Evolutionary conservation across 92 coral and sea anemone genomes (phyloP), one percentile per base, ranked within the genome.

Genomic region (Chrysogorgia sp.): DNA sequence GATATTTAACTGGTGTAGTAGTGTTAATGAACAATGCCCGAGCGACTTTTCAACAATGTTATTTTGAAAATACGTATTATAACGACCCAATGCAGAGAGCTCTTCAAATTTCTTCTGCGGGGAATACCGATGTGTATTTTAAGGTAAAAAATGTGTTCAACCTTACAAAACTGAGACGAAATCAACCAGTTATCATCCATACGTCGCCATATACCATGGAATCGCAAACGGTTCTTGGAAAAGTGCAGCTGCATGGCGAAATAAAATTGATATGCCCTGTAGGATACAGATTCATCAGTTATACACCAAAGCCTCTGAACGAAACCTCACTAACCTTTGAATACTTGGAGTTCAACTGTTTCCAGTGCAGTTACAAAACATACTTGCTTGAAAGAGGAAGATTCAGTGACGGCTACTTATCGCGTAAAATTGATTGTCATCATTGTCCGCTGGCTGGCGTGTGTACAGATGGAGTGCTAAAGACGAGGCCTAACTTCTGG

Each of bases 311-410:
- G 15, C n/a, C 53, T 52, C 55, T 40, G 53, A 64, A 64, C 26
- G 74, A 67, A 24, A 40, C 29, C 22, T 34, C 67, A 34, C 67
- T 14, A 67, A 37, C 37, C 74, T 67, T 67, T 67, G 74, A 34
- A 22, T 47, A 35, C 58, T 71, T 71, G 21, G 62, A 23, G 31
- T 57, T 23, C 34, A 8, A 2, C 30, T 70, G 37, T 47, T 60
- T 50, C 15, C 24, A 23, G 41, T 74, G 67, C 19, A 14, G 25
- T 49, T 67, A 67, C 15, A 40, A 34, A 24, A 67, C 75, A 1
- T 67, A 67, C 56, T 22, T 58, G 25, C 17, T 67, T 3, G 34
- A 41, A 41, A 23, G 63, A 23, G 63, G 31, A 23, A 31, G 63
- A 7, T 14, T 57, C 32, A 14, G 8, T 29, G 23, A 57, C 63